Percentiles rank a stretch among this genome's conserved stretches.
phyloP scores from a whole-genome alignment of 2,888 invertebrate species.

The Macaria liturata region DNA sequence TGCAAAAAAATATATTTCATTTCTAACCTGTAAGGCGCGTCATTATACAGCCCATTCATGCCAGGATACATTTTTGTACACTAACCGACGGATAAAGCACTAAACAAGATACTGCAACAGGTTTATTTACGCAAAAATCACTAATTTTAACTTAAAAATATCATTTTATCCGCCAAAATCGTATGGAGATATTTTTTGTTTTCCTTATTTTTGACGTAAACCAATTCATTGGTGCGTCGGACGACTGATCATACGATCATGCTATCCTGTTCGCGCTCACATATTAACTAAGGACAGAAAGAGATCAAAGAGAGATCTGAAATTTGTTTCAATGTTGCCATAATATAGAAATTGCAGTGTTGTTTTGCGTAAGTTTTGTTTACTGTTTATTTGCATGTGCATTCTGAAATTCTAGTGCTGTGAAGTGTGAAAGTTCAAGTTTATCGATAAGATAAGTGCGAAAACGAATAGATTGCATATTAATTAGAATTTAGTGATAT shows the following conservation, averaged over 20 bases:
- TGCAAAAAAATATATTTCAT: slow-evolving; percentile 13
- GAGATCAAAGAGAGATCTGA: slow-evolving; percentile 50
- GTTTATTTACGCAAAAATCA: slow-evolving; percentile 32
- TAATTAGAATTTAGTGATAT: too few species aligned
- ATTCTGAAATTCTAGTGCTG: slow-evolving; percentile 24
- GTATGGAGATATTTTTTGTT: slow-evolving; percentile 53
- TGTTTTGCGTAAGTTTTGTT: slow-evolving; percentile 41
- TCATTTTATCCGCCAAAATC: slow-evolving; percentile 55
- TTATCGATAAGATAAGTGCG: slow-evolving; percentile 33
- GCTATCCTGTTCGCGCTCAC: slow-evolving; percentile 46
- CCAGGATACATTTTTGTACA: slow-evolving; percentile 64
- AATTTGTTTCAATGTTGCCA: slow-evolving; percentile 48
- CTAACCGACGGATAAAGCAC: slow-evolving; percentile 41
- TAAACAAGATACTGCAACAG: slow-evolving; percentile 42
- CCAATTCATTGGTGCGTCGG: slow-evolving; percentile 52
- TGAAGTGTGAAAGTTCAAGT: slow-evolving; percentile 45
- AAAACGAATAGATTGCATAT: too few species aligned
- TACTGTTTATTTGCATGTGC: slow-evolving; percentile 16
- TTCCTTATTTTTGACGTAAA: slow-evolving; percentile 57
- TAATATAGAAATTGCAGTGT: slow-evolving; percentile 41
- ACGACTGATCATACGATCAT: slow-evolving; percentile 75
- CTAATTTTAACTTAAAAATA: slow-evolving; percentile 39
- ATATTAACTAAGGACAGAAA: slow-evolving; percentile 39
- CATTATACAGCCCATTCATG: slow-evolving; percentile 73
- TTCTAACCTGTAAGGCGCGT: slow-evolving; percentile 74